Conservation (phyloP, 2,888 invertebrate genomes). For the Amiota mariae region DNA sequence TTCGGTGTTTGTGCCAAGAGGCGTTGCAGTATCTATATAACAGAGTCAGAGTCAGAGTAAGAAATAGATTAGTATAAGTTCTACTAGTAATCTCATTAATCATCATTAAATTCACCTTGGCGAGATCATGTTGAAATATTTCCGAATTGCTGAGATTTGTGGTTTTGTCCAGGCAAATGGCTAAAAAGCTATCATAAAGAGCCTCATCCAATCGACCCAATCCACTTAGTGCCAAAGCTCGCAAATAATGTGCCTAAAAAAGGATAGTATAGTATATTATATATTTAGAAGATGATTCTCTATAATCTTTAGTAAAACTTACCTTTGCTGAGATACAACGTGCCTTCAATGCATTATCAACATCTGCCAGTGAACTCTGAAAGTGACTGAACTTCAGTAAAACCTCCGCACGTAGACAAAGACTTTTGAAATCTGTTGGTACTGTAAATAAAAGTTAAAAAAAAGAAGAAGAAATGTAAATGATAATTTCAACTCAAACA, state of each 20-base stretch:
- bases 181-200: constrained; percentile 75
- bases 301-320: constrained; percentile 40
- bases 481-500: not conserved
- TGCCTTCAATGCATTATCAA: constrained; percentile 78
- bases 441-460: constrained; percentile 74
- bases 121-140: constrained; percentile 73
- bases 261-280: constrained; percentile 38
- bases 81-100: no score
- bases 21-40: constrained; percentile 68
- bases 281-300: not conserved
- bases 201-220: constrained; percentile 76
- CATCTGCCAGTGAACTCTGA: constrained; percentile 79
- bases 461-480: not conserved
- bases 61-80: not conserved
- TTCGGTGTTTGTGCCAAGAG: constrained; percentile 70
- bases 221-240: constrained; percentile 75
- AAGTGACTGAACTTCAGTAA: constrained; percentile 77
- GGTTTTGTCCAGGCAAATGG: constrained; percentile 75
- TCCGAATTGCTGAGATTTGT: constrained; percentile 69
- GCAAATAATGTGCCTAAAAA: constrained; percentile 75
- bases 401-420: constrained; percentile 79
- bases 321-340: constrained; percentile 82
- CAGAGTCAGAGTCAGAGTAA: not conserved
- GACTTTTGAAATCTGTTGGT: constrained; percentile 78
- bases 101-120: constrained; percentile 64